Evolutionary conservation across 2,797 vertebrate genomes (phyloP).

Genomic region (Pipistrellus nathusii): DNA sequence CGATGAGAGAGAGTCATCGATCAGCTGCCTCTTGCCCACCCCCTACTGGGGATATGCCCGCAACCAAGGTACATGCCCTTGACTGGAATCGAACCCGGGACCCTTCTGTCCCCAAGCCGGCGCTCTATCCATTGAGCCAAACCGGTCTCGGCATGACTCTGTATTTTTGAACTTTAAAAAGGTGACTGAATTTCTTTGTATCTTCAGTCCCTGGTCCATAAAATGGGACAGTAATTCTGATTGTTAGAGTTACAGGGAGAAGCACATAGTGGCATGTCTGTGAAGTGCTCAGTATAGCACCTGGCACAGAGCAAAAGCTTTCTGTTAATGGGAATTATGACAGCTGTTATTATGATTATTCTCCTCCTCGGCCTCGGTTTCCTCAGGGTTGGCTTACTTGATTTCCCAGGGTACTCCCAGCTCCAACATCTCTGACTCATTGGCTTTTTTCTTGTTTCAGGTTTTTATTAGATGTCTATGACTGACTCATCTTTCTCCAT

Average conservation of each 20-base stretch:
- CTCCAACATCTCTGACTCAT: conserved; percentile 71
- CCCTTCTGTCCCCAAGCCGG: too few relatives aligned
- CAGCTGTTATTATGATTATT: not conserved
- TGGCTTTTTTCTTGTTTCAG: conserved; percentile 50
- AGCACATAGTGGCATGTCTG: not conserved
- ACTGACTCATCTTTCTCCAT: conserved; percentile 75
- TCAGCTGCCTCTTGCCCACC: too few relatives aligned
- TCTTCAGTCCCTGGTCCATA: not conserved
- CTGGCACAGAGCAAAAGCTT: not conserved
- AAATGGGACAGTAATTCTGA: not conserved
- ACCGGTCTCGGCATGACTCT: not conserved
- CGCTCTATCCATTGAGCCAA: too few relatives aligned
- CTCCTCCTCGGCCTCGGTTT: conserved; percentile 68
- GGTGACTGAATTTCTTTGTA: not conserved
- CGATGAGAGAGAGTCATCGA: too few relatives aligned
- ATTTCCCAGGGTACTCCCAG: conserved; percentile 29
- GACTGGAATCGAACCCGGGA: too few relatives aligned
- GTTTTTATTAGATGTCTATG: conserved; percentile 72
- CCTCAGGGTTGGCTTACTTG: conserved; percentile 7
- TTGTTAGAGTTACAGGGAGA: not conserved
- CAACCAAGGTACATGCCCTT: too few relatives aligned
- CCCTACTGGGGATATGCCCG: too few relatives aligned
- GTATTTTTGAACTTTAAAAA: not conserved
- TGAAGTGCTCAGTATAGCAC: not conserved
- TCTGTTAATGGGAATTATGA: conserved; percentile 9